A percentile compares a stretch with the other conserved stretches of the same genome.
These are phyloP conservation scores for Orchestia grillus DNA, from an alignment of 1,140 invertebrate species.

Conservation along the genomic window DNA sequence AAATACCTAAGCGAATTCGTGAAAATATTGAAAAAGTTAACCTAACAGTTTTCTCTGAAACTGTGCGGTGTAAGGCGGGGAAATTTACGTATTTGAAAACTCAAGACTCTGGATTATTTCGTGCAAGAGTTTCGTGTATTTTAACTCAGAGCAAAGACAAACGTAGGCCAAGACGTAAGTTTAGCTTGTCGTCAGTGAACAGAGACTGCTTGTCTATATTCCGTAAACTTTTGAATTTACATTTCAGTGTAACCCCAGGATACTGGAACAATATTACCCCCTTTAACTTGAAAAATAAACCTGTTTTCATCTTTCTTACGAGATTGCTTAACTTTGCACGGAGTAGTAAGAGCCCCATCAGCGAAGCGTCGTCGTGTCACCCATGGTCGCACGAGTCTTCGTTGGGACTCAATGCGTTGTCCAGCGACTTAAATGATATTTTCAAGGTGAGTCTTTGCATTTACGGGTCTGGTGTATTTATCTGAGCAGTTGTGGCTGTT, in stretches of 20 bases:
- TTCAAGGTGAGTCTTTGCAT: conserved; percentile 15
- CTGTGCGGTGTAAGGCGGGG: neutral
- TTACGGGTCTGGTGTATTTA: neutral
- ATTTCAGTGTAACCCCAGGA: neutral
- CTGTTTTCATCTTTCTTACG: neutral
- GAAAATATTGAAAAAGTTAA: neutral
- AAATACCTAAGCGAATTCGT: neutral
- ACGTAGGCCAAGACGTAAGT: neutral
- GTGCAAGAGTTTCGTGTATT: neutral
- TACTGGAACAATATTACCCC: neutral
- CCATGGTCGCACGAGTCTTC: neutral
- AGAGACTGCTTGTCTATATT: neutral
- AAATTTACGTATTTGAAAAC: neutral
- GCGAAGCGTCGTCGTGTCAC: neutral
- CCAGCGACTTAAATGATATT: conserved; percentile 50
- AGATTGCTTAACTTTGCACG: neutral
- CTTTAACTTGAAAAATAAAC: neutral
- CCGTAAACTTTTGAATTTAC: neutral
- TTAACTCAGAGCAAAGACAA: neutral
- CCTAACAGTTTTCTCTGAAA: neutral
- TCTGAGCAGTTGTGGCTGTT: neutral
- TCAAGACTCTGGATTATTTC: neutral
- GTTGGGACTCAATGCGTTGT: conserved; percentile 38
- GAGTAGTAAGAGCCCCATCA: neutral
- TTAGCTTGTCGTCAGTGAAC: neutral